phyloP scores from a whole-genome alignment of 2,113 vertebrate genomes.

The Saccopteryx bilineata region DNA sequence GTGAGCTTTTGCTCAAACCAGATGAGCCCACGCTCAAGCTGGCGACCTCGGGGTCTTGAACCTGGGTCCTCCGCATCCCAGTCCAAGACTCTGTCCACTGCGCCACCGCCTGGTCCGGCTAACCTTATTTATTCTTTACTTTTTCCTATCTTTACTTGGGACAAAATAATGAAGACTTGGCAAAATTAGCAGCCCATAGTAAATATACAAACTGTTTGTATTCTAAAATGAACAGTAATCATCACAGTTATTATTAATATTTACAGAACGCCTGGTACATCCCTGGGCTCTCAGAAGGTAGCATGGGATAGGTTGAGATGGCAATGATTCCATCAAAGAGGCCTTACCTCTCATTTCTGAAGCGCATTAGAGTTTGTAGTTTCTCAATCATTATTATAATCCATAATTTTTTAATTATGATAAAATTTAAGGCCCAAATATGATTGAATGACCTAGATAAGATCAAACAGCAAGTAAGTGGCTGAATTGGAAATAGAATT shows the following conservation, averaged over 20 bases:
- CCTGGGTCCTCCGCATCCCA: no score
- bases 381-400: constrained; percentile 40
- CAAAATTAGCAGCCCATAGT: constrained; percentile 45
- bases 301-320: not conserved
- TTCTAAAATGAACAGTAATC: constrained; percentile 48
- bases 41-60: no score
- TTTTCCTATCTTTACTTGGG: constrained; percentile 23
- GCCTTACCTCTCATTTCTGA: not conserved
- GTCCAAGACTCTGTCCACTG: no score
- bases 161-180: constrained; percentile 54
- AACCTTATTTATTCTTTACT: not conserved
- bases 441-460: constrained; percentile 45
- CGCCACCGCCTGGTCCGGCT: no score
- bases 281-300: constrained; percentile 1
- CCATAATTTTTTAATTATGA: not conserved
- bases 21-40: no score
- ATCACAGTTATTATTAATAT: constrained; percentile 31
- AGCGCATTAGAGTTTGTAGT: constrained; percentile 7
- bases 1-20: no score
- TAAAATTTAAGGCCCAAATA: constrained; percentile 42
- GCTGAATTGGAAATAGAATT: constrained; percentile 7
- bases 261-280: constrained; percentile 36
- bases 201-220: constrained; percentile 36
- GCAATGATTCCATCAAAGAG: constrained; percentile 44
- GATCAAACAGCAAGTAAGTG: constrained; percentile 22